phyloP scores from a whole-genome alignment of 2,888 invertebrate genomes.

The Sinodicranocentrus sp. region DNA sequence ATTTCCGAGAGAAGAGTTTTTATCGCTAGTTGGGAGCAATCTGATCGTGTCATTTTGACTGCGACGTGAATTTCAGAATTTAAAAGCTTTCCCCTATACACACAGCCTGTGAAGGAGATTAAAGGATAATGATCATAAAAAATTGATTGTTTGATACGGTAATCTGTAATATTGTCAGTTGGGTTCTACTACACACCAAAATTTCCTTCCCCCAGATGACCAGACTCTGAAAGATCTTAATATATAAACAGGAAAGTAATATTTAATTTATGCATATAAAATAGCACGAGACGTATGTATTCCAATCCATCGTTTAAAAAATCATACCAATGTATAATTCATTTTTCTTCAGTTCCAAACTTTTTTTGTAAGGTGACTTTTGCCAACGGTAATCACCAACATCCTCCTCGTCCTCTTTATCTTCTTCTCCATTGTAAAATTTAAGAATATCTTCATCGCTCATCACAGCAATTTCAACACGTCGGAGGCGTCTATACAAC shows the following conservation, averaged over 20 bases:
- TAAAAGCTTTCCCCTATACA: neutral
- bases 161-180: too few species aligned
- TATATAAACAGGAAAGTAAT: too few species aligned
- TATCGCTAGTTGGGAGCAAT: neutral
- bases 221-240: too few species aligned
- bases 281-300: too few species aligned
- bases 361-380: conserved; percentile 45
- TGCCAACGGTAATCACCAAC: conserved; percentile 18
- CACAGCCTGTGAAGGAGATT: too few species aligned
- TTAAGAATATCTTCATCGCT: conserved; percentile 48
- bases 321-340: conserved; percentile 55
- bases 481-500: neutral
- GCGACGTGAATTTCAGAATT: neutral
- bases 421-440: conserved; percentile 37
- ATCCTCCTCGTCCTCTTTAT: neutral
- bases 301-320: neutral
- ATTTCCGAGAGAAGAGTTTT: conserved; percentile 27
- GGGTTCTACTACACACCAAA: conserved; percentile 40
- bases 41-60: neutral
- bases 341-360: conserved; percentile 50
- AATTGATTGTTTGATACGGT: neutral
- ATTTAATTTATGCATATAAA: too few species aligned
- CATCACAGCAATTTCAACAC: neutral
- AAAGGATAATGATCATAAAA: neutral
- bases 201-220: conserved; percentile 38